Percentiles rank a stretch among this genome's conserved stretches.
phyloP scores from a whole-genome alignment of 2,888 invertebrate genomes.

The Agriopis aurantiaria region DNA sequence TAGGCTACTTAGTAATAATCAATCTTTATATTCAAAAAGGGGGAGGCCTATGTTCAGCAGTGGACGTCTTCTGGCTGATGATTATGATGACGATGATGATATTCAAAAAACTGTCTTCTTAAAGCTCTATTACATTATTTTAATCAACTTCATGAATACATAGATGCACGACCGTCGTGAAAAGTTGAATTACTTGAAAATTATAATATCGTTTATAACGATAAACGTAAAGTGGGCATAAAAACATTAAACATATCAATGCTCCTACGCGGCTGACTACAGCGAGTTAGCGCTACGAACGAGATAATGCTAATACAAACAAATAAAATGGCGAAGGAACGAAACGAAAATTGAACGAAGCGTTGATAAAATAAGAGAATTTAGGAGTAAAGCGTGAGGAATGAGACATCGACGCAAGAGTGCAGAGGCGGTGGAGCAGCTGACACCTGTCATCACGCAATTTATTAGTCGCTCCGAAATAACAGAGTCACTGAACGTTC shows the following conservation, averaged over 20 bases:
- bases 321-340: constrained; percentile 77
- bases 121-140: neutral
- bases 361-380: constrained; percentile 86
- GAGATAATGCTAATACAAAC: constrained; percentile 72
- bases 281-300: constrained; percentile 65
- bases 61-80: no score
- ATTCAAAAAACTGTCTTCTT: neutral
- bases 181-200: neutral
- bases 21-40: no score
- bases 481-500: constrained; percentile 83
- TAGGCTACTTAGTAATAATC: no score
- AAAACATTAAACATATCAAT: constrained; percentile 13
- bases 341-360: constrained; percentile 84
- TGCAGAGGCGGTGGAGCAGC: constrained; percentile 86
- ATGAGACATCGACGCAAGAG: constrained; percentile 86
- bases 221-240: constrained; percentile 12
- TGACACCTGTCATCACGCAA: constrained; percentile 86
- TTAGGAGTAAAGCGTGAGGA: constrained; percentile 84
- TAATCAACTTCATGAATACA: neutral
- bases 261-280: constrained; percentile 12
- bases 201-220: neutral
- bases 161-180: neutral
- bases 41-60: no score
- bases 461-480: constrained; percentile 86
- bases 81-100: no score